These are phyloP conservation scores for Glareola pratincola DNA, from an alignment of 2,113 vertebrate species.

Conservation along the genomic window DNA sequence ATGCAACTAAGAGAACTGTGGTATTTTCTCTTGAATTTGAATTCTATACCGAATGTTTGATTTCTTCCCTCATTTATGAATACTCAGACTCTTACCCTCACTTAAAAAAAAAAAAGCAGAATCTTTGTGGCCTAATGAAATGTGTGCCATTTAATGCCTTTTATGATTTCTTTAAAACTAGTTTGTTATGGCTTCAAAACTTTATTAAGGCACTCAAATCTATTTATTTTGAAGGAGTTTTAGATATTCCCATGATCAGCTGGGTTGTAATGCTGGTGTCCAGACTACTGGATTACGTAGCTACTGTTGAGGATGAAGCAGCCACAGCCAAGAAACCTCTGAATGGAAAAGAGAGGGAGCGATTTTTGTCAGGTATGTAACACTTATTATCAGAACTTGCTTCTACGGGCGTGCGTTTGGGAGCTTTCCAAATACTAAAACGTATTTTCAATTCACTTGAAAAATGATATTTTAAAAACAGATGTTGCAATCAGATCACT, in stretches of 20 bases:
- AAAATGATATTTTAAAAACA: neutral
- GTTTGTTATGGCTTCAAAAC: neutral
- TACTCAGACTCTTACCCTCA: neutral
- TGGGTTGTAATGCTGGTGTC: constrained; percentile 99
- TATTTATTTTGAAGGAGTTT: constrained; percentile 80
- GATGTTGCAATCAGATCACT: neutral
- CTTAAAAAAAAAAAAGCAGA: neutral
- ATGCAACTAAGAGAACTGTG: neutral
- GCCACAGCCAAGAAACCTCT: constrained; percentile 90
- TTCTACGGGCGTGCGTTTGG: neutral
- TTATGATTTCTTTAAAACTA: neutral
- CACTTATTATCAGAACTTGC: neutral
- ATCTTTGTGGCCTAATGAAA: neutral
- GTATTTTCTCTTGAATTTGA: neutral
- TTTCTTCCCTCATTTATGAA: neutral
- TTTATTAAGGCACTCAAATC: neutral
- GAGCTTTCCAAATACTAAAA: neutral
- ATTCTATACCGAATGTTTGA: neutral
- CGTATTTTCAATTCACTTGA: neutral
- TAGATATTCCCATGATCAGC: constrained; percentile 99
- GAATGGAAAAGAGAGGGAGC: constrained; percentile 91
- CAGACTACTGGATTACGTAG: constrained; percentile 92
- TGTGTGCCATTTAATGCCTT: neutral
- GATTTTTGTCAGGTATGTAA: constrained; percentile 84
- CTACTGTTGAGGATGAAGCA: constrained; percentile 96